phyloP scores from a whole-genome alignment of 2,797 vertebrate genomes.

The Percopsis omiscomaycus region DNA sequence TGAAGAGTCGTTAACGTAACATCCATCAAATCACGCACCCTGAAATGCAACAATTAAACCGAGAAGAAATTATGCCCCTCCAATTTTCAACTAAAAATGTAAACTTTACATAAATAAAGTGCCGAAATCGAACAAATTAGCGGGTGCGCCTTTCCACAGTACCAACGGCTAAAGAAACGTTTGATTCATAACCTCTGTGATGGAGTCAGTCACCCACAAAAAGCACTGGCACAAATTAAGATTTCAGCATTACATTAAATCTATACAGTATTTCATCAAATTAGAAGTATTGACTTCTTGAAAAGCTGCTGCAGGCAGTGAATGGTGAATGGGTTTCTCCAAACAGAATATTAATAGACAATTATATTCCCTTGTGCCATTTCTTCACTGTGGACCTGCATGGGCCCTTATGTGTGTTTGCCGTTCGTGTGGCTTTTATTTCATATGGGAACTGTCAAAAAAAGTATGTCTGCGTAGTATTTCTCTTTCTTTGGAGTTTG shows the following conservation, averaged over 20 bases:
- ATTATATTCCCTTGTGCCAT: slow-evolving; percentile 41
- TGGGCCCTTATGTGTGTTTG: slow-evolving; percentile 15
- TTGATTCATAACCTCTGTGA: slow-evolving; percentile 58
- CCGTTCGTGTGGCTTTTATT: slow-evolving; percentile 26
- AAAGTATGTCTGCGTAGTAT: slow-evolving; percentile 1
- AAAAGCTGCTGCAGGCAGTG: slow-evolving; percentile 56
- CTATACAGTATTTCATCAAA: slow-evolving; percentile 67
- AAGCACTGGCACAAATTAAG: slow-evolving; percentile 64
- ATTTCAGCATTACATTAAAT: slow-evolving; percentile 70
- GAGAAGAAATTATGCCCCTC: slow-evolving; percentile 39
- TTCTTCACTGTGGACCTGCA: slow-evolving; percentile 19
- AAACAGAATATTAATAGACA: slow-evolving; percentile 60
- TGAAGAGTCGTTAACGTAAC: too few relatives aligned
- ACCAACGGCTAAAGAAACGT: slow-evolving; percentile 56
- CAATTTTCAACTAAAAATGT: slow-evolving; percentile 50
- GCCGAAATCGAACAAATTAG: slow-evolving; percentile 68
- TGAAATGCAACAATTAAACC: slow-evolving; percentile 32
- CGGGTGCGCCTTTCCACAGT: slow-evolving; percentile 36
- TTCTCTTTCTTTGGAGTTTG: not conserved
- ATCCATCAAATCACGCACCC: not conserved
- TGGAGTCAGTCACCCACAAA: slow-evolving; percentile 56
- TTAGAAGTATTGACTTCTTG: slow-evolving; percentile 53
- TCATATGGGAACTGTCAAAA: slow-evolving; percentile 13
- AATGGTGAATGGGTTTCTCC: slow-evolving; percentile 44
- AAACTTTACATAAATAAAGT: slow-evolving; percentile 69